Evolutionary conservation across 2,888 invertebrate species (phyloP), one percentile per base, ranked within the genome.

Genomic region (Zhuqinia jingwanae): DNA sequence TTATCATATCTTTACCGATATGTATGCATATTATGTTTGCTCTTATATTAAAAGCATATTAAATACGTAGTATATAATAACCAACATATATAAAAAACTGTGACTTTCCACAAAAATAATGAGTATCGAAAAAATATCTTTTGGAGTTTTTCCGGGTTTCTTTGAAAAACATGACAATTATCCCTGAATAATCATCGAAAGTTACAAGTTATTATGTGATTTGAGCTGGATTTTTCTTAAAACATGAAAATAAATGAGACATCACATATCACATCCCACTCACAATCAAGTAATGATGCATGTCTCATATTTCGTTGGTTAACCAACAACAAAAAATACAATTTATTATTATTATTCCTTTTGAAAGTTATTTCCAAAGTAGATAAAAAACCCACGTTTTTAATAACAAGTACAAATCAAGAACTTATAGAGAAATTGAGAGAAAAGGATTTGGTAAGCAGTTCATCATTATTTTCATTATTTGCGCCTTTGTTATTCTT

Each of bases 371-470:
- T 36, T 2, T 22, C 22, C 17, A 2, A 22, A 58, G 25, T 22
- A 25, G 17, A 60, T 27, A 45, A 45, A 65, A 36, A 68, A 45
- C n/a, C n/a, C n/a, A 68, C 17, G 17, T 45, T 42, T 68, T 45
- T 10, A 22, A 45, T 45, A 22, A 45, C 11, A 68, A n/a, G 47
- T 58, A 50, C 50, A 50, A 82, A 76, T 60, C 53, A 76, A 17
- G 65, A 70, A 58, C 58, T 75, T 73, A 82, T 45, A 56, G 70
- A 25, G 13, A 70, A 70, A 45, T 22, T 15, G 2, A 25, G 6
- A 70, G 47, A 30, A 50, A 50, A 70, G 75, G n/a, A n/a, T n/a
- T n/a, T n/a, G n/a, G n/a, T n/a, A 73, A 82, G 73, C 82, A 75
- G 60, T 75, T 60, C 36, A 73, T 50, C 17, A 68, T 73, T 17